Conservation (phyloP, 1,140 invertebrate species). For the Macrosteles quadrilineatus region DNA sequence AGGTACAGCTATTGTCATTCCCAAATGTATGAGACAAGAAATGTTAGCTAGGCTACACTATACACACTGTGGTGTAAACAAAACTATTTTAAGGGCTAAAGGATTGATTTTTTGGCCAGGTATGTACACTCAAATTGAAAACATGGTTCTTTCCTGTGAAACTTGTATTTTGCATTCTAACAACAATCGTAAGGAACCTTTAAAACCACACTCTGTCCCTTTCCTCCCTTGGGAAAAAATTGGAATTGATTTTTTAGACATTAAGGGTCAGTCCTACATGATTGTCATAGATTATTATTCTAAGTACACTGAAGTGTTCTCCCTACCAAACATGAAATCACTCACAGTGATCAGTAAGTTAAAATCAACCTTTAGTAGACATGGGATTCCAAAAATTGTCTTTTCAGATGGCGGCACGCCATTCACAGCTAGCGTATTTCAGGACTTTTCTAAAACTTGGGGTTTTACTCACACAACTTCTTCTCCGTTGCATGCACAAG, state of each 20-base stretch:
- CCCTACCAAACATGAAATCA: no score
- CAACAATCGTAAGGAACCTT: slow-evolving; percentile 43
- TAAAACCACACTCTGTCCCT: slow-evolving; percentile 46
- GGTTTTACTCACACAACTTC: no score
- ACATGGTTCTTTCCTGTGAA: slow-evolving; percentile 13
- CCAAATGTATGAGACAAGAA: background rate
- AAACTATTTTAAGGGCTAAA: slow-evolving; percentile 14
- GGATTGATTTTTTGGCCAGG: slow-evolving; percentile 29
- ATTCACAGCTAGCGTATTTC: no score
- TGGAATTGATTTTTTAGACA: slow-evolving; percentile 44
- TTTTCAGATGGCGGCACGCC: no score
- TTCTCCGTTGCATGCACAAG: no score
- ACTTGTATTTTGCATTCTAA: slow-evolving; percentile 28
- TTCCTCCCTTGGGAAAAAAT: slow-evolving; percentile 45
- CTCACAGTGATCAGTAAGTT: no score
- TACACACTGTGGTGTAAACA: background rate
- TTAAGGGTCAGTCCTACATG: slow-evolving; percentile 32
- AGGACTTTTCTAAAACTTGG: no score
- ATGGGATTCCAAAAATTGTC: no score
- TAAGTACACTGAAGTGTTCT: no score
- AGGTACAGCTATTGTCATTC: background rate
- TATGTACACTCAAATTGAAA: slow-evolving; percentile 3
- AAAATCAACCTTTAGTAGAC: no score
- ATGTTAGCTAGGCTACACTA: slow-evolving; percentile 7
- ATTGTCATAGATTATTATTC: no score